These are phyloP conservation scores for Electrophaes corylata DNA, from an alignment of 2,888 invertebrate species.

Conservation along the genomic window DNA sequence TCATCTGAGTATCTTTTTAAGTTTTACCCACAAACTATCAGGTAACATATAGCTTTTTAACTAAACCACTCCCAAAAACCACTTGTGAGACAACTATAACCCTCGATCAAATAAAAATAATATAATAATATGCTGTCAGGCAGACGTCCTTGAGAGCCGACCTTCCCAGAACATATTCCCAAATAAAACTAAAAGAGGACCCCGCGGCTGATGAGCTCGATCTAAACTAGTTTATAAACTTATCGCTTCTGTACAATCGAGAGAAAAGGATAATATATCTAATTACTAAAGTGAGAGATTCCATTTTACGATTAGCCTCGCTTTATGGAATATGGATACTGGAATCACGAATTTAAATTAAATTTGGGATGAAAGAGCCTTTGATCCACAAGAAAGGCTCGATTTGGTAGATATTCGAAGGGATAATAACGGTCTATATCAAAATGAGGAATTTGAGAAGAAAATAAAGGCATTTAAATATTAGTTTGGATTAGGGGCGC, in stretches of 20 bases:
- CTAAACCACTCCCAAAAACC: conserved; percentile 19
- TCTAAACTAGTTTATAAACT: conserved; percentile 62
- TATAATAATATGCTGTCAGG: conserved; percentile 49
- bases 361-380: conserved; percentile 49
- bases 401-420: conserved; percentile 47
- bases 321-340: conserved; percentile 35
- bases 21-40: conserved; percentile 28
- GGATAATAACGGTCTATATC: conserved; percentile 52
- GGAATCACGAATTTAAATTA: conserved; percentile 49
- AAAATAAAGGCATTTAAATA: conserved; percentile 52
- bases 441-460: conserved; percentile 44
- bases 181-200: conserved; percentile 66
- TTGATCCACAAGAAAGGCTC: conserved; percentile 53
- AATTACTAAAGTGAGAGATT: conserved; percentile 51
- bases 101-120: conserved; percentile 49
- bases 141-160: conserved; percentile 68
- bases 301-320: conserved; percentile 43
- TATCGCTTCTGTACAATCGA: conserved; percentile 61
- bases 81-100: conserved; percentile 39
- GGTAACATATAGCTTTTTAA: conserved; percentile 16
- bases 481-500: conserved; percentile 43
- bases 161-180: conserved; percentile 70
- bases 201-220: conserved; percentile 54
- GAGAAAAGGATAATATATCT: conserved; percentile 52
- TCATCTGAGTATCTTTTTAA: not conserved